Evolutionary conservation across 2,113 vertebrate species (phyloP), one percentile per base, ranked within the genome.

Genomic region (Muntiacus muntjak): DNA sequence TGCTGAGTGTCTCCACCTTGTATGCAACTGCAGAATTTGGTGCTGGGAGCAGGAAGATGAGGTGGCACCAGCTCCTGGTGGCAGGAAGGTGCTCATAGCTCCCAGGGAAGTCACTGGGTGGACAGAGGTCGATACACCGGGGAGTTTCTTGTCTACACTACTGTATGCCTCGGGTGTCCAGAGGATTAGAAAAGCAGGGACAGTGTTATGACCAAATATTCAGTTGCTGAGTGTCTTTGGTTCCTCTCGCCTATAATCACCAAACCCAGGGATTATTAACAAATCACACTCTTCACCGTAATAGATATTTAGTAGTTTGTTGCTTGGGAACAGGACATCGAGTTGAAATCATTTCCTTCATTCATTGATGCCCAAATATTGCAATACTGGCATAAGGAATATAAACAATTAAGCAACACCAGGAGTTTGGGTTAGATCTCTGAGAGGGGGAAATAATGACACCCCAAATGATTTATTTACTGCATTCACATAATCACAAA

Each of bases 401-500:
- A 76, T 47, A 60, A 95, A 91, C 87, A 94, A 92, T 92, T 62
- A 94, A 89, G 57, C 54, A 89, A 79, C 84, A 85, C 15, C 57
- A 57, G 88, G 88, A 94, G 62, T 89, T 83, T 74, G 87, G 58
- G 92, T 93, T 91, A 36, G 52, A 55, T 89, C 92, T 95, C 60
- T 36, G 50, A 93, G 84, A 95, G n/a, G 79, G 21, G 21, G 89
- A 95, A 93, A 78, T 86, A 97, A 83, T 84, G 89, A 97, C 93
- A 83, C 47, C 52, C 55, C 19, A 57, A 78, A 97, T 93, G 94
- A 97, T 96, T 92, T 96, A 83, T 95, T 97, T 96, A 57, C 55
- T 14, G 85, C 96, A 97, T 98, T 98, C 97, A 98, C 95, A 96
- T 97, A 94, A 94, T 98, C 98, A 97, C 12, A 16, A 97, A 98